These are phyloP conservation scores for Todus mexicanus DNA, from an alignment of 2,797 vertebrate species.

Conservation along the genomic window DNA sequence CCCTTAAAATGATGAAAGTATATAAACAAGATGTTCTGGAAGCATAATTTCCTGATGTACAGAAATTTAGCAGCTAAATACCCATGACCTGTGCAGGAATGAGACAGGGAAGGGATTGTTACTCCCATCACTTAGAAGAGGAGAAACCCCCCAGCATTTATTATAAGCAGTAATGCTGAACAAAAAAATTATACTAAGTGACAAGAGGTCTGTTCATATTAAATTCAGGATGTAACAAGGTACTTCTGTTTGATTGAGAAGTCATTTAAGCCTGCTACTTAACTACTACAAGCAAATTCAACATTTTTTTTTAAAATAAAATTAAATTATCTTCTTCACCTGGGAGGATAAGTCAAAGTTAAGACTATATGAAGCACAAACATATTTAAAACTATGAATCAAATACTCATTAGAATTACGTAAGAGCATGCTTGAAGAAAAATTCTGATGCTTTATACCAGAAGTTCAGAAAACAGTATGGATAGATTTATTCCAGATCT, in stretches of 20 bases:
- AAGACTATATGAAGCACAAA: not conserved
- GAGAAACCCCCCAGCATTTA: too few relatives aligned
- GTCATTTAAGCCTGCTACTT: not conserved
- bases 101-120: not conserved
- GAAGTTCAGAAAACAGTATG: not conserved
- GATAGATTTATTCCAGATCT: not conserved
- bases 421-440: not conserved
- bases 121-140: not conserved
- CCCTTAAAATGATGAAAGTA: too few relatives aligned
- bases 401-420: not conserved
- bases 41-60: conserved; percentile 31
- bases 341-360: not conserved
- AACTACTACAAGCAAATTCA: not conserved
- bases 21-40: conserved; percentile 60
- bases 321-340: not conserved
- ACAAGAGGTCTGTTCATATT: not conserved
- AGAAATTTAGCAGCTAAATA: conserved; percentile 47
- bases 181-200: not conserved
- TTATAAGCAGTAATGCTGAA: not conserved
- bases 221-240: not conserved
- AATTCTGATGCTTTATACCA: not conserved
- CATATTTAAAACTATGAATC: not conserved
- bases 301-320: not conserved
- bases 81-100: not conserved
- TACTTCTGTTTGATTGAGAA: not conserved